phyloP scores from a whole-genome alignment of 2,888 invertebrate genomes.

The Drosophila silvestris region DNA sequence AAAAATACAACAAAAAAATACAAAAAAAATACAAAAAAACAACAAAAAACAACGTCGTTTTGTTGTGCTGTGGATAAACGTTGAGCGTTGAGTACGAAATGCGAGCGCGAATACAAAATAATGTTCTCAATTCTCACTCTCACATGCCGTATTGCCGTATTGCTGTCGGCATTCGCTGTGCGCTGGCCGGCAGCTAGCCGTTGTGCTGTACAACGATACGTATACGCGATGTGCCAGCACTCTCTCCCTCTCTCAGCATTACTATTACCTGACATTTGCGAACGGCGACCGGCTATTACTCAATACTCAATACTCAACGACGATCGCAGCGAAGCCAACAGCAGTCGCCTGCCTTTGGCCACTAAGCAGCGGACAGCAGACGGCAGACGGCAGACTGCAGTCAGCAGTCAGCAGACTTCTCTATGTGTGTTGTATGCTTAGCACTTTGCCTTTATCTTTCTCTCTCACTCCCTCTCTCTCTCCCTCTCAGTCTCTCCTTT shows the following conservation, averaged over 20 bases:
- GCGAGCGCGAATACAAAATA: conserved; percentile 51
- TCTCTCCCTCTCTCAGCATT: conserved; percentile 38
- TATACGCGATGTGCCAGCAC: conserved; percentile 68
- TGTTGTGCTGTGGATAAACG: conserved; percentile 66
- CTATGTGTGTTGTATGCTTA: not conserved
- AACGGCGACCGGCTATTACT: conserved; percentile 66
- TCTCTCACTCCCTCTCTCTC: not conserved
- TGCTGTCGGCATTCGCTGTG: conserved; percentile 23
- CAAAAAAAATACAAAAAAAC: conserved; percentile 12
- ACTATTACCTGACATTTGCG: conserved; percentile 56
- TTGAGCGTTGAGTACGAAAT: conserved; percentile 44
- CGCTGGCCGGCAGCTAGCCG: conserved; percentile 45
- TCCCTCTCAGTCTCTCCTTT: not conserved
- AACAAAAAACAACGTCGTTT: conserved; percentile 3
- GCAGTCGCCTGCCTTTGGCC: conserved; percentile 14
- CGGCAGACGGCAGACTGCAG: not conserved
- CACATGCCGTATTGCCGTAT: conserved; percentile 21
- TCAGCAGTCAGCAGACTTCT: not conserved
- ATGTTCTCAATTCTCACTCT: conserved; percentile 45
- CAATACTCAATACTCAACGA: conserved; percentile 57
- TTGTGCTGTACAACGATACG: conserved; percentile 49
- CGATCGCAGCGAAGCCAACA: conserved; percentile 10
- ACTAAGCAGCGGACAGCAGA: not conserved
- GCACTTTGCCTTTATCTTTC: conserved; percentile 12
- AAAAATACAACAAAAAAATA: not conserved